These are phyloP conservation scores for Gambusia yucatana DNA, from an alignment of 2,797 vertebrate genomes.

Conservation along the genomic window DNA sequence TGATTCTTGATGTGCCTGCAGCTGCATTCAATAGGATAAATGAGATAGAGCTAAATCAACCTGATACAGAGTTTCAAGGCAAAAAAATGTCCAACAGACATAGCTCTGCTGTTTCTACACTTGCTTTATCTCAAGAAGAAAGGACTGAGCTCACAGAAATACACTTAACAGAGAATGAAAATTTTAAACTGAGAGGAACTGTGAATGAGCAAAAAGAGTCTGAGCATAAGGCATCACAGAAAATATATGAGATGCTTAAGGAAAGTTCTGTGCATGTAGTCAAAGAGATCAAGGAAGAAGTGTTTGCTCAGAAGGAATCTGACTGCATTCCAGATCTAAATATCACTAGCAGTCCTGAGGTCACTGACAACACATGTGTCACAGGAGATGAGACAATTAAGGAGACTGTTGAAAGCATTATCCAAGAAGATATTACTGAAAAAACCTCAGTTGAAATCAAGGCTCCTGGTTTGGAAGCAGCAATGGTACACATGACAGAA, in stretches of 20 bases:
- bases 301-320: background rate
- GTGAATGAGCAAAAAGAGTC: constrained; percentile 3
- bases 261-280: background rate
- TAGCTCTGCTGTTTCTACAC: background rate
- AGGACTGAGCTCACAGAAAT: constrained; percentile 10
- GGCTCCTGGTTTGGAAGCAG: background rate
- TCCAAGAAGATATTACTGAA: background rate
- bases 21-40: background rate
- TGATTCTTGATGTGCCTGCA: constrained; percentile 63
- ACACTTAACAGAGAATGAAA: constrained; percentile 12
- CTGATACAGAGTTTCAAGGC: background rate
- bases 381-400: background rate
- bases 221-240: constrained; percentile 8
- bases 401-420: background rate
- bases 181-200: constrained; percentile 2
- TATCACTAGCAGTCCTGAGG: background rate
- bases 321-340: constrained; percentile 20
- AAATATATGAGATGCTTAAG: constrained; percentile 6
- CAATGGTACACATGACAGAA: background rate
- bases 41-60: constrained; percentile 16
- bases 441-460: background rate
- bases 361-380: background rate
- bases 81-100: background rate
- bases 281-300: background rate
- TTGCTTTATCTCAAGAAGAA: background rate